Evolutionary conservation across 2,888 invertebrate species (phyloP).

Genomic region (Tuta absoluta): DNA sequence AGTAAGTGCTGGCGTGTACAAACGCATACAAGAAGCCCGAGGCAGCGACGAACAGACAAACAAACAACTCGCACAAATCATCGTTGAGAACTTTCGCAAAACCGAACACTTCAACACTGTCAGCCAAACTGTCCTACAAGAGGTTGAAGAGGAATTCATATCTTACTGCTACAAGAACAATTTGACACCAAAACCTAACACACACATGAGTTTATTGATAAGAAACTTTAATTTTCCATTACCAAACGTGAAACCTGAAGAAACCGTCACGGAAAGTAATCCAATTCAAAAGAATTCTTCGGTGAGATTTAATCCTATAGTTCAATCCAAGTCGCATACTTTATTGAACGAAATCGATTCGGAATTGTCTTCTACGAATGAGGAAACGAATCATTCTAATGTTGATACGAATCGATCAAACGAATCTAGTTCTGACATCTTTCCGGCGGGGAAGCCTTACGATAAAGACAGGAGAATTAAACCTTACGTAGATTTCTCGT

Average conservation of each 20-base stretch:
- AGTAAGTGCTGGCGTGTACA: slow-evolving; percentile 92
- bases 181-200: slow-evolving; percentile 83
- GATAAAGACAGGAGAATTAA: slow-evolving; percentile 87
- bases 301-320: slow-evolving; percentile 83
- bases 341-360: slow-evolving; percentile 70
- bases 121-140: slow-evolving; percentile 92
- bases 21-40: slow-evolving; percentile 89
- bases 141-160: slow-evolving; percentile 91
- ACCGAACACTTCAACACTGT: slow-evolving; percentile 90
- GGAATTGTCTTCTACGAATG: slow-evolving; percentile 63
- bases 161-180: slow-evolving; percentile 85
- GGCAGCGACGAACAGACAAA: slow-evolving; percentile 88
- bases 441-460: slow-evolving; percentile 58
- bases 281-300: slow-evolving; percentile 74
- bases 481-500: slow-evolving; percentile 92
- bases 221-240: slow-evolving; percentile 92
- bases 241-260: slow-evolving; percentile 75
- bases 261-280: slow-evolving; percentile 36
- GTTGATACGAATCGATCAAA: slow-evolving; percentile 68
- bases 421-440: slow-evolving; percentile 69
- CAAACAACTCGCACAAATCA: slow-evolving; percentile 88
- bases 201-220: slow-evolving; percentile 92
- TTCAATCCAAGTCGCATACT: slow-evolving; percentile 77
- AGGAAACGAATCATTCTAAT: slow-evolving; percentile 51
- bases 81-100: slow-evolving; percentile 90